These are phyloP conservation scores for Seira sanloemensis DNA, from an alignment of 2,888 invertebrate species.

Conservation along the genomic window DNA sequence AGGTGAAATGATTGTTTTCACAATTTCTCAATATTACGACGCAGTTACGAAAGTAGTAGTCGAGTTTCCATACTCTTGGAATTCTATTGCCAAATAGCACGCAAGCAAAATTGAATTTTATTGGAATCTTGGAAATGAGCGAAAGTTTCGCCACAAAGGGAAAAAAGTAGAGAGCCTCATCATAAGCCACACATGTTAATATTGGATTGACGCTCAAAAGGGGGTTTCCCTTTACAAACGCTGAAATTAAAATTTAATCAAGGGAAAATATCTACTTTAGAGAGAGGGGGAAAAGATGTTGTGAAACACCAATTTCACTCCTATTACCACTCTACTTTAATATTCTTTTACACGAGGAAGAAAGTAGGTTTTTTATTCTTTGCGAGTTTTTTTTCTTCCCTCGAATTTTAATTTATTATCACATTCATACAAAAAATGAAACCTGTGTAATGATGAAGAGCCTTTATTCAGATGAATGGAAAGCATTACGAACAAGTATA, in stretches of 20 bases:
- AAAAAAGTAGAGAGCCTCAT: no score
- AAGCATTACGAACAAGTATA: no score
- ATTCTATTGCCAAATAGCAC: neutral
- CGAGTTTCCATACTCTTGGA: no score
- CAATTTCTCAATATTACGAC: no score
- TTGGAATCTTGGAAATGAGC: neutral
- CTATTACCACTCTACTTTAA: neutral
- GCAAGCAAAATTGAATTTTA: neutral
- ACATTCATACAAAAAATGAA: neutral
- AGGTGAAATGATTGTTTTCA: no score
- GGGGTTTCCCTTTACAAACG: neutral
- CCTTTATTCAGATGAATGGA: neutral
- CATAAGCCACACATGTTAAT: no score
- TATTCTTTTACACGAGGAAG: neutral
- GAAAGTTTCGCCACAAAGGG: no score
- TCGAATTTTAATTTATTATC: neutral
- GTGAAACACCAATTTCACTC: neutral
- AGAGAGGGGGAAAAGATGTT: neutral
- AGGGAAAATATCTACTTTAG: neutral
- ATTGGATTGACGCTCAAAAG: neutral
- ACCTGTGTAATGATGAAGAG: neutral
- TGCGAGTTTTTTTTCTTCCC: neutral
- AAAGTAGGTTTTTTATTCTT: no score
- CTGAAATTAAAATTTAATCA: neutral
- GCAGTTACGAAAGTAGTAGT: no score